Evolutionary conservation across 2,113 vertebrate genomes (phyloP).

Genomic region (Polypterus bichir): DNA sequence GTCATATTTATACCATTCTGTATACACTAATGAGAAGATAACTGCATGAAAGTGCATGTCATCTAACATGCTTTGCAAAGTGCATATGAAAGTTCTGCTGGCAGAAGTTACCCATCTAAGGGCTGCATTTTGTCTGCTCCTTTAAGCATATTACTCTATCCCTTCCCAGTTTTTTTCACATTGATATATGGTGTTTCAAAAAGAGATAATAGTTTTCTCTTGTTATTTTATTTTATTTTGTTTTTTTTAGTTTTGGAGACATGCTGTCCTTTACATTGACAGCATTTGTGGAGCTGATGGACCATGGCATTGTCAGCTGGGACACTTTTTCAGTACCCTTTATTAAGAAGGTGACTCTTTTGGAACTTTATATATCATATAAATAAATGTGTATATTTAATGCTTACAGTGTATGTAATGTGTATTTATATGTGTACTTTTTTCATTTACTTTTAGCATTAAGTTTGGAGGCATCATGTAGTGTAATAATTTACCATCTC

Average conservation of each 20-base stretch:
- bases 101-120: slow-evolving; percentile 10
- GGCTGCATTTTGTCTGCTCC: neutral
- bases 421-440: too few species aligned
- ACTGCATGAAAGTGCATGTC: slow-evolving; percentile 25
- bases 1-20: slow-evolving; percentile 4
- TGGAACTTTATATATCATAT: too few species aligned
- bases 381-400: too few species aligned
- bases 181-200: slow-evolving; percentile 1
- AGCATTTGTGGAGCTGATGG: slow-evolving; percentile 97
- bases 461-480: too few species aligned
- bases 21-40: slow-evolving; percentile 28
- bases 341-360: slow-evolving; percentile 84
- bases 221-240: slow-evolving; percentile 29
- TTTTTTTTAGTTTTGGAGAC: slow-evolving; percentile 84
- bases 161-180: too few species aligned
- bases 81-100: slow-evolving; percentile 2
- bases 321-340: slow-evolving; percentile 98
- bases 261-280: slow-evolving; percentile 96
- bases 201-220: slow-evolving; percentile 33
- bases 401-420: too few species aligned
- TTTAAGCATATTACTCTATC: neutral
- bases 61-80: slow-evolving; percentile 26
- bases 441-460: too few species aligned
- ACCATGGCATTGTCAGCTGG: slow-evolving; percentile 96
- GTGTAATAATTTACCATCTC: too few species aligned